These are phyloP conservation scores for Hylyphantes graminicola DNA, from an alignment of 1,140 invertebrate species.

Conservation along the genomic window DNA sequence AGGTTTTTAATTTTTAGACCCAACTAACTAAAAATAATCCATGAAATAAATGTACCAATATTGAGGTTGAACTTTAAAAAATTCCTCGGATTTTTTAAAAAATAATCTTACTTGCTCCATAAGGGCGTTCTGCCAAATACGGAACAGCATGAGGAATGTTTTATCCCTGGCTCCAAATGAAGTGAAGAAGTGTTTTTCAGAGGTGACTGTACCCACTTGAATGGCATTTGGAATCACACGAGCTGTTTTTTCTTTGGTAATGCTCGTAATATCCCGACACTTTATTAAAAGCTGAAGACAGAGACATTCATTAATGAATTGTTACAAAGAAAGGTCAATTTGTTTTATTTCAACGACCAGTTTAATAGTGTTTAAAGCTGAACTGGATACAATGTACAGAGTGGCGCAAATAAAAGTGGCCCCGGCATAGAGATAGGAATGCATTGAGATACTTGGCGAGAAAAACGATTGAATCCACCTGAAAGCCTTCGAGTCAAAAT, in stretches of 20 bases:
- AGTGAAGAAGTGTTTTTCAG: conserved; percentile 91
- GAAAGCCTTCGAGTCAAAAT: no score
- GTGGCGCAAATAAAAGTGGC: no score
- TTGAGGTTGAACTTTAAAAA: no score
- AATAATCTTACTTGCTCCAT: conserved; percentile 80
- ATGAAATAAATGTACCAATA: no score
- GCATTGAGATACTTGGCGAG: no score
- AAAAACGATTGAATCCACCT: no score
- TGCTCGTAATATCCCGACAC: conserved; percentile 80
- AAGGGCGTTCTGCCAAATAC: conserved; percentile 94
- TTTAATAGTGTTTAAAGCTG: not conserved
- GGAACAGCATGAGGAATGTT: conserved; percentile 92
- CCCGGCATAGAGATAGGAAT: no score
- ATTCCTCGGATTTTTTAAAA: no score
- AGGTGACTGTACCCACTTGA: conserved; percentile 80
- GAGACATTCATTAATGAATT: conserved; percentile 4
- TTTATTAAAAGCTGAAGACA: conserved; percentile 72
- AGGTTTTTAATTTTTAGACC: no score
- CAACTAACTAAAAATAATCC: no score
- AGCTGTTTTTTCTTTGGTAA: conserved; percentile 93
- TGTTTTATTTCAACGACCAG: not conserved
- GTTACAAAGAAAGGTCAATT: not conserved
- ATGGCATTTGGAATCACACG: conserved; percentile 94
- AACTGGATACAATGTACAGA: no score
- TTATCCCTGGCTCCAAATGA: conserved; percentile 93